Evolutionary conservation across 1,140 invertebrate genomes (phyloP), one percentile per base, ranked within the genome.

Genomic region (Telenomus remus): DNA sequence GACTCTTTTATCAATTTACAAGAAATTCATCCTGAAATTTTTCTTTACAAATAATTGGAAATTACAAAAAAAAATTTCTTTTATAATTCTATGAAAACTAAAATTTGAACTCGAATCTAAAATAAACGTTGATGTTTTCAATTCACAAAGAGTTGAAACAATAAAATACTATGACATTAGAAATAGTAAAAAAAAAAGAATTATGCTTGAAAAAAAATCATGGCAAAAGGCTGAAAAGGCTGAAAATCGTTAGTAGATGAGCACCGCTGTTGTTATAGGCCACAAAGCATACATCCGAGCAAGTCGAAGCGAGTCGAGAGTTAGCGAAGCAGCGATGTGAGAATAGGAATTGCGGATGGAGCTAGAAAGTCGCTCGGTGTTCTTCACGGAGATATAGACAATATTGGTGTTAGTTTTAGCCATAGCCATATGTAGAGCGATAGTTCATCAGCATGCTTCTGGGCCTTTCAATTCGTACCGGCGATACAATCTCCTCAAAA

Each of bases 401-500:
- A 77, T 77, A 77, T 77, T 77, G 69, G 74, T 66, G 55, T 76
- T 70, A 71, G 73, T 76, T 76, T 70, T 61, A 65, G 55, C 61
- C 59, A 33, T 53, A 61, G 61, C 65, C 55, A 76, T 76, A 76
- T 76, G 74, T 76, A 76, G 74, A 76, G 74, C 74, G 74, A 76
- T 76, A 76, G 74, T 76, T 76, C 74, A 76, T 76, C 74, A 76
- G 51, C 56, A 56, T 56, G 66, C 61, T 57, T 70, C 55, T 60
- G 66, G 66, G 74, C 47, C 74, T 71, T 66, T 76, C 49, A 66
- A 76, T 71, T 51, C 61, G 47, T 63, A 50, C 55, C 46, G 55
- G 11, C 61, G 74, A 68, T 71, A 71, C 56, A 63, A 71, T 71
- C 74, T 70, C 57, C 55, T 71, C 42, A 71, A 76, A 76, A 66